phyloP scores from a whole-genome alignment of 2,113 vertebrate genomes.

The Parus major region DNA sequence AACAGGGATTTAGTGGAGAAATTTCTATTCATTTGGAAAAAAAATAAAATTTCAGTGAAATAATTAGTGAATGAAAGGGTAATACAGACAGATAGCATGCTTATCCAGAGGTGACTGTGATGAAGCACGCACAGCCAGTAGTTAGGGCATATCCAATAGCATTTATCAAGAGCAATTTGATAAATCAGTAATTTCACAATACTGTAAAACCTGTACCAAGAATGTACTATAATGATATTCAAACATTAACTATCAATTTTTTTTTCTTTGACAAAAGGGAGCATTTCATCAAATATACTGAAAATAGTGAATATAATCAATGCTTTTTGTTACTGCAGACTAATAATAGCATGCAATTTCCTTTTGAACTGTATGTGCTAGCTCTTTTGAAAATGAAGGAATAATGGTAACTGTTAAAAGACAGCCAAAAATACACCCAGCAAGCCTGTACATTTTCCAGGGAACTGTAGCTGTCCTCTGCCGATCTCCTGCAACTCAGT shows the following conservation, averaged over 20 bases:
- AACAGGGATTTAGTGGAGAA: neutral
- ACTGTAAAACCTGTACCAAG: neutral
- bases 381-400: constrained; percentile 23
- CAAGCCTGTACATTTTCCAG: neutral
- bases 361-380: constrained; percentile 6
- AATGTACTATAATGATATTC: neutral
- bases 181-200: neutral
- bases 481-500: neutral
- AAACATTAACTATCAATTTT: neutral
- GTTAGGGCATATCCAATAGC: neutral
- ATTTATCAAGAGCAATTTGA: neutral
- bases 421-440: neutral
- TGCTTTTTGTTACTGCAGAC: constrained; percentile 20
- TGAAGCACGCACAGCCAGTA: neutral
- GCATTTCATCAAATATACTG: neutral
- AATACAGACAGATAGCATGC: neutral
- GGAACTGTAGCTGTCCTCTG: neutral
- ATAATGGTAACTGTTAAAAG: constrained; percentile 14
- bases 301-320: constrained; percentile 32
- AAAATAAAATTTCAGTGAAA: neutral
- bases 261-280: neutral
- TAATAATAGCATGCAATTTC: constrained; percentile 39
- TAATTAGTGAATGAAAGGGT: neutral
- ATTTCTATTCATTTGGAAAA: neutral
- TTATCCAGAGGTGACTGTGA: neutral